Evolutionary conservation across 2,113 vertebrate species (phyloP), one percentile per base, ranked within the genome.

Genomic region (Sardina pilchardus): DNA sequence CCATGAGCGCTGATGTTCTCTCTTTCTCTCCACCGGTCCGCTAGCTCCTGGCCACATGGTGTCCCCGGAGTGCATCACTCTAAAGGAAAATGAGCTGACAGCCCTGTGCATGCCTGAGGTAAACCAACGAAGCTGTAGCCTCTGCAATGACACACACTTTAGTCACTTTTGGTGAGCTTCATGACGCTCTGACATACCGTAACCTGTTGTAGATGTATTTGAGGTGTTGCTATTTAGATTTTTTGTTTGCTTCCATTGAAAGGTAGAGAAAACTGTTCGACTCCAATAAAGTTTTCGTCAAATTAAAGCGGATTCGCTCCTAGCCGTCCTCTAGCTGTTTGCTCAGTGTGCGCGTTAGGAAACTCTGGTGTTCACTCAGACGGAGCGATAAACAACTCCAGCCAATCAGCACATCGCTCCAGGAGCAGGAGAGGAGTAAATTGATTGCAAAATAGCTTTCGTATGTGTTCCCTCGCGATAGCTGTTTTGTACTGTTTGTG

Each of bases 81-180:
- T 96, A 43, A 89, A n/a, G 86, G 94, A 95, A 17, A 85, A 36
- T 0, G 94, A 94, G 45, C 92, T 89, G 34, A 92, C 92, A 21
- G 85, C 43, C 0, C 59, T 94, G 71, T 90, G 92, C 34, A 44
- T 4, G 0, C 86, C 91, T 0, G 94, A 94, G 85, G 94, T 94
- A 56, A 81, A 42, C 34, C 9, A 8, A 47, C 34, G 12, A 47
- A 34, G 8, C 26, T 7, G 8, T 30, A 16, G 2, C 67, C 67
- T 75, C 67, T 34, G 67, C 67, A 75, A 9, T 34, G 67, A 9
- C 30, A 78, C 34, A 78, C 71, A 24, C 4, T 24, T 59, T 4
- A 56, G 53, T 6, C 21, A 59, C 53, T 9, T 9, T 47, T 47
- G 12, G 45, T 47, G 12, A 47, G 45, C 45, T 47, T 12, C 9